Conservation (phyloP, 1,140 invertebrate genomes). For the Lepidurus arcticus region DNA sequence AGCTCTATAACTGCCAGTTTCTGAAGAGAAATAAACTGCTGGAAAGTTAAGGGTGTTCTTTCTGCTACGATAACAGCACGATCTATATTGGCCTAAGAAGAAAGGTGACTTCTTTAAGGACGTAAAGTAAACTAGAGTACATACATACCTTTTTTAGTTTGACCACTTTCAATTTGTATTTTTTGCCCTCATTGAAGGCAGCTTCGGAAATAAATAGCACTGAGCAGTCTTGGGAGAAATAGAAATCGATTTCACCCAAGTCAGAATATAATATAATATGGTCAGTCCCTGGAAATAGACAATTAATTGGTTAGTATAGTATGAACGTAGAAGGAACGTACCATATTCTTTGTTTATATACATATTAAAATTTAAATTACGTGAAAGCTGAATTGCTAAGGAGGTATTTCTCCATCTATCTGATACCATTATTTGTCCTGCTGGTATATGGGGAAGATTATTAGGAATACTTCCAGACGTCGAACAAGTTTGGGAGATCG, state of each 20-base stretch:
- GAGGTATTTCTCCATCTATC: conserved; percentile 29
- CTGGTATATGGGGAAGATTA: not conserved
- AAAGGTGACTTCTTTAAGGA: not conserved
- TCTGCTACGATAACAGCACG: conserved; percentile 27
- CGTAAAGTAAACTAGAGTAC: not conserved
- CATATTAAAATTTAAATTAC: conserved; percentile 20
- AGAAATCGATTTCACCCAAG: conserved; percentile 28
- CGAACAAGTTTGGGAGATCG: too few species aligned
- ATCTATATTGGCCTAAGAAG: conserved; percentile 28
- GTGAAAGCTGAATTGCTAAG: not conserved
- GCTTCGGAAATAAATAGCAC: conserved; percentile 29
- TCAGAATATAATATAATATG: conserved; percentile 26
- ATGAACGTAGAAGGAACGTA: not conserved
- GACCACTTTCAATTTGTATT: conserved; percentile 27
- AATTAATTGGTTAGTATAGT: not conserved
- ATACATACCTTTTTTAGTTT: conserved; percentile 22
- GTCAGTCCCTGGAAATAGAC: conserved; percentile 25
- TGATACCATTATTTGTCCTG: conserved; percentile 25
- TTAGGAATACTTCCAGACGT: too few species aligned
- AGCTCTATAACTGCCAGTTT: conserved; percentile 29
- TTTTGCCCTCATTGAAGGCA: conserved; percentile 26
- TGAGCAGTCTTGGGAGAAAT: conserved; percentile 31
- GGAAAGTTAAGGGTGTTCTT: conserved; percentile 21
- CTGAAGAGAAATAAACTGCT: conserved; percentile 28
- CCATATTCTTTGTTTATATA: too few species aligned